Percentiles rank a stretch among this genome's conserved stretches.
phyloP scores from a whole-genome alignment of 2,797 vertebrate species.

The Todus mexicanus region DNA sequence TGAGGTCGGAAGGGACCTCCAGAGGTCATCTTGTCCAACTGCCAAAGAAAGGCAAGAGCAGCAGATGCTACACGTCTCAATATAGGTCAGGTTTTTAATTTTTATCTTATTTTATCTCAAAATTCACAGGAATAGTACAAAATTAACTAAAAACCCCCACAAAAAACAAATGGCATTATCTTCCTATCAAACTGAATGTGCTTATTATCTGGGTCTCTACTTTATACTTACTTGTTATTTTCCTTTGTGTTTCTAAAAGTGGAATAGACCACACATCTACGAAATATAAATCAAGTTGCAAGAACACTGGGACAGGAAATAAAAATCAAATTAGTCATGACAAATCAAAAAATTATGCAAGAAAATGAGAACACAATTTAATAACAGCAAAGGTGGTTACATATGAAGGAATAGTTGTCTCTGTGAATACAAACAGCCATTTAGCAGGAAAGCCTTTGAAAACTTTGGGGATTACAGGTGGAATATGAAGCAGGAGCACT shows the following conservation, averaged over 20 bases:
- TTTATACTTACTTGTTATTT: not conserved
- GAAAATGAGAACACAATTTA: not conserved
- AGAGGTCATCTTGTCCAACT: not conserved
- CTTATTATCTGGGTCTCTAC: not conserved
- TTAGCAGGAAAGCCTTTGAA: not conserved
- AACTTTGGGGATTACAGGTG: not conserved
- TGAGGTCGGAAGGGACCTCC: not conserved
- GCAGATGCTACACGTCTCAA: not conserved
- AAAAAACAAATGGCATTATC: not conserved
- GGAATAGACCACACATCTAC: not conserved
- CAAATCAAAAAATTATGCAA: not conserved
- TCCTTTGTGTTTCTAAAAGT: not conserved
- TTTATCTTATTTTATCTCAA: not conserved
- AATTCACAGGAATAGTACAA: not conserved
- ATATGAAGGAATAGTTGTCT: not conserved
- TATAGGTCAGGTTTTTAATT: not conserved
- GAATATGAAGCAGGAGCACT: not conserved
- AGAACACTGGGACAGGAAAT: not conserved
- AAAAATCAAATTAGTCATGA: not conserved
- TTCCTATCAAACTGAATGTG: not conserved
- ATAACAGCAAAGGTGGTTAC: not conserved
- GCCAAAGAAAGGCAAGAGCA: not conserved
- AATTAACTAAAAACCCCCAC: not conserved
- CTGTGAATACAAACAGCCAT: not conserved
- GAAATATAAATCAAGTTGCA: not conserved